Evolutionary conservation across 1,140 invertebrate species (phyloP).

Genomic region (Latrodectus geometricus): DNA sequence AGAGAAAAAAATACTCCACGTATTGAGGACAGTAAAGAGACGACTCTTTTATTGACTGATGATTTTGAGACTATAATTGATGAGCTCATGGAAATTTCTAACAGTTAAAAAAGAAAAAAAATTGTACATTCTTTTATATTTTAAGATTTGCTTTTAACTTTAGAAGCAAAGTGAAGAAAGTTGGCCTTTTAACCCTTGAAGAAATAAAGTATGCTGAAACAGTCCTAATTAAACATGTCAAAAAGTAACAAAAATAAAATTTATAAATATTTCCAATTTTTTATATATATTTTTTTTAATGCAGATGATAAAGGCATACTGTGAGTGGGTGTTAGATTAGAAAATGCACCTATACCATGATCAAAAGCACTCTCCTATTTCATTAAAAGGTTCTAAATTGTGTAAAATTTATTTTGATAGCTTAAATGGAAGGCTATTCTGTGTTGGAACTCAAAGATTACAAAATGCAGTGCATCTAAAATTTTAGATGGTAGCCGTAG

Average conservation of each 20-base stretch:
- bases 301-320: not conserved
- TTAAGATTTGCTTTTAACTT: not conserved
- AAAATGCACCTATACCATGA: not conserved
- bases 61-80: not conserved
- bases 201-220: not conserved
- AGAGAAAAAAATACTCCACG: too few species aligned
- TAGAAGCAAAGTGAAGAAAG: too few species aligned
- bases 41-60: not conserved
- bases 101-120: slow-evolving; percentile 14
- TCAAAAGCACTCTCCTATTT: not conserved
- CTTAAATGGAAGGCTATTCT: slow-evolving; percentile 4
- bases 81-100: not conserved
- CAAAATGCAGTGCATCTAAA: not conserved
- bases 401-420: slow-evolving; percentile 7
- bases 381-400: not conserved
- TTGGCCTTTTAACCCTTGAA: too few species aligned
- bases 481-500: not conserved
- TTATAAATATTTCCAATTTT: too few species aligned
- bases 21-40: too few species aligned
- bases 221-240: not conserved
- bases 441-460: slow-evolving; percentile 10
- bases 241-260: not conserved
- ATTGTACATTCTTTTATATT: slow-evolving; percentile 12
- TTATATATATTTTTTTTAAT: not conserved
- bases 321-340: not conserved